Base-by-base conservation (phyloP, 1,140 invertebrate species). In the Teleopsis dalmanni region DNA sequence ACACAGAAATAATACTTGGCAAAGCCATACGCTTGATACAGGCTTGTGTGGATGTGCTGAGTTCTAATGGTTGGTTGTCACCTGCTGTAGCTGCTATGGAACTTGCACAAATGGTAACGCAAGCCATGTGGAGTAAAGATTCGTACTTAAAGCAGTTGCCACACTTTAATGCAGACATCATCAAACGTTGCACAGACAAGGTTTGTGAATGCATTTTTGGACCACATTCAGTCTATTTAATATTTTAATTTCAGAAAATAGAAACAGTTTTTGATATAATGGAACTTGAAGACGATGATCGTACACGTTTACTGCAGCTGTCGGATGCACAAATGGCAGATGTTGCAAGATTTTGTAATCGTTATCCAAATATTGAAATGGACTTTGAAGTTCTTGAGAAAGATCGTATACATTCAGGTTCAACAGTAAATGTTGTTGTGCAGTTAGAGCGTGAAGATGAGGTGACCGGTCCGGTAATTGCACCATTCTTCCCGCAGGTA, bases 71-170 rank as follows among this genome's bases (percentile, higher is more conserved):
- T 23, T 99, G 96, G 96, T 73, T 99, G 13, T 87, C 89, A 1
- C 96, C 96, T 0, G 97, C 95, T 8, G 88, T 99, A 19, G 92
- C 95, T 38, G 95, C 96, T 57, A 99, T 99, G 97, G 96, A 99
- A 74, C 73, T 99, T 48, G 94, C 96, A 0, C 96, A 99, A 73
- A 99, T 99, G 95, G 88, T 96, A 0, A 98, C 96, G 0, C 97
- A 99, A 75, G 95, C 95, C 3, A 97, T 99, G 94, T 99, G 96
- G 94, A 91, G 86, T 48, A 98, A 97, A 72, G 96, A 99, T 70
- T 95, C 92, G 0, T 96, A 97, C 66, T 76, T 99, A 36, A 92
- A 96, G 60, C 97, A 99, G 62, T 70, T 99, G 52, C 96, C 97
- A 4, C 95, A 99, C 72, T 98, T 98, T 66, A 88, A 81, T 11